These are phyloP conservation scores for Drosophila picticornis DNA, from an alignment of 2,888 invertebrate species.

Conservation along the genomic window DNA sequence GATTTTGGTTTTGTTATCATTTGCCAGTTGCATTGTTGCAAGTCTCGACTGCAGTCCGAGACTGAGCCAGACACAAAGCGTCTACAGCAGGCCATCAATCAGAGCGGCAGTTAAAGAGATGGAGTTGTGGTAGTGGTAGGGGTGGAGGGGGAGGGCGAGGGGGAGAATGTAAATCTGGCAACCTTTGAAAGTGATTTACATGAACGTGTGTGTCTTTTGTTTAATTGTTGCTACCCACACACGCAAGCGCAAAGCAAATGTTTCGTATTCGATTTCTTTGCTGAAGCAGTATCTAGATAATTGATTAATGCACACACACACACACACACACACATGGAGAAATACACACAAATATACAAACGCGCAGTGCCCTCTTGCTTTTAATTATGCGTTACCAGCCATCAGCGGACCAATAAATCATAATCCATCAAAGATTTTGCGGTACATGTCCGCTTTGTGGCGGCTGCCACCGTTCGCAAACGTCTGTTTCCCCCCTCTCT, in stretches of 20 bases:
- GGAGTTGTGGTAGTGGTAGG: neutral
- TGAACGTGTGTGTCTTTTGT: conserved; percentile 78
- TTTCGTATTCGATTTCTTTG: conserved; percentile 59
- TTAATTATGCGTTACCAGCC: conserved; percentile 77
- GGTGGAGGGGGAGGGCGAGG: neutral
- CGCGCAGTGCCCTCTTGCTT: conserved; percentile 50
- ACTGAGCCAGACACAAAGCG: conserved; percentile 53
- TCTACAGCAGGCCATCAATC: conserved; percentile 66
- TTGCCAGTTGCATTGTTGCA: conserved; percentile 65
- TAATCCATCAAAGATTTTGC: conserved; percentile 81
- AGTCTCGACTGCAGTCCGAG: conserved; percentile 7
- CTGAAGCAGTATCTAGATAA: conserved; percentile 63
- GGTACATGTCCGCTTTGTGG: conserved; percentile 51
- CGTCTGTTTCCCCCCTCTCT: conserved; percentile 32
- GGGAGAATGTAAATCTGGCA: conserved; percentile 18
- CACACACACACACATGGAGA: conserved; percentile 1
- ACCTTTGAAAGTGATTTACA: conserved; percentile 76
- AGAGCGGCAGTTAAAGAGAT: conserved; percentile 43
- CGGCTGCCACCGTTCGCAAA: conserved; percentile 17
- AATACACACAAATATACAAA: conserved; percentile 3
- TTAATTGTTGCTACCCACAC: conserved; percentile 77
- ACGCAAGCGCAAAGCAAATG: conserved; percentile 2
- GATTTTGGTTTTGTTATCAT: conserved; percentile 61
- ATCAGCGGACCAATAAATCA: conserved; percentile 77
- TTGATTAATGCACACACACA: conserved; percentile 64